Evolutionary conservation across 2,113 vertebrate species (phyloP).

Genomic region (Tetrao urogallus): DNA sequence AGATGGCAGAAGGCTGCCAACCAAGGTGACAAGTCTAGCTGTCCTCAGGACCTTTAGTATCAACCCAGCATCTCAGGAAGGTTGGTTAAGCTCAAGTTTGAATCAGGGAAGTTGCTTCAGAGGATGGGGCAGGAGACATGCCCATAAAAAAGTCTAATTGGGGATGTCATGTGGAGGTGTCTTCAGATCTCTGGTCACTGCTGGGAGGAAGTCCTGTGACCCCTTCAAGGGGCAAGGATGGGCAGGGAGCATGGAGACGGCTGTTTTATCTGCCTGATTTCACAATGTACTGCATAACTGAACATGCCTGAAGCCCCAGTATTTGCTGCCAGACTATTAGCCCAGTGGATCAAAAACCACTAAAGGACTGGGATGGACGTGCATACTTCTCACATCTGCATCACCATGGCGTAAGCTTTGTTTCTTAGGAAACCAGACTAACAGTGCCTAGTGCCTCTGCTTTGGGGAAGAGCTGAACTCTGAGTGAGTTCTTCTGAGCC

Average conservation of each 20-base stretch:
- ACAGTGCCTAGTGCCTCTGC: not conserved
- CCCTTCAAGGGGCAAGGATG: not conserved
- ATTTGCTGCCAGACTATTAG: not conserved
- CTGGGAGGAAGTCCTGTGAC: not conserved
- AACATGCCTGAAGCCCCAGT: not conserved
- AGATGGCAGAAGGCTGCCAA: not conserved
- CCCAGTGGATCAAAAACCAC: not conserved
- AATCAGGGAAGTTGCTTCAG: not conserved
- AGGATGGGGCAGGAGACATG: not conserved
- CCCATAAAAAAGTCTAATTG: fast-evolving
- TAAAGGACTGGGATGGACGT: not conserved
- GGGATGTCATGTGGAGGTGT: not conserved
- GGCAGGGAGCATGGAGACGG: fast-evolving
- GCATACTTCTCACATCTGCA: not conserved
- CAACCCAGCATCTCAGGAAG: not conserved
- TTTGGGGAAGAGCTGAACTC: not conserved
- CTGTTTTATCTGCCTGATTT: not conserved
- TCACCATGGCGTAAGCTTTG: slow-evolving; percentile 43
- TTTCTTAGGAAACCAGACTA: slow-evolving; percentile 69
- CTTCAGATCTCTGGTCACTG: not conserved
- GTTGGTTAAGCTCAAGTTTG: not conserved
- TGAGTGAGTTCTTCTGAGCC: not conserved
- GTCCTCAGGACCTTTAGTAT: not conserved
- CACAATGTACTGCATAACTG: not conserved
- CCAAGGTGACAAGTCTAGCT: not conserved